A percentile compares a stretch with the other conserved stretches of the same genome.
Conservation (phyloP, 2,113 vertebrate species). For the Lethenteron reissneri region DNA sequence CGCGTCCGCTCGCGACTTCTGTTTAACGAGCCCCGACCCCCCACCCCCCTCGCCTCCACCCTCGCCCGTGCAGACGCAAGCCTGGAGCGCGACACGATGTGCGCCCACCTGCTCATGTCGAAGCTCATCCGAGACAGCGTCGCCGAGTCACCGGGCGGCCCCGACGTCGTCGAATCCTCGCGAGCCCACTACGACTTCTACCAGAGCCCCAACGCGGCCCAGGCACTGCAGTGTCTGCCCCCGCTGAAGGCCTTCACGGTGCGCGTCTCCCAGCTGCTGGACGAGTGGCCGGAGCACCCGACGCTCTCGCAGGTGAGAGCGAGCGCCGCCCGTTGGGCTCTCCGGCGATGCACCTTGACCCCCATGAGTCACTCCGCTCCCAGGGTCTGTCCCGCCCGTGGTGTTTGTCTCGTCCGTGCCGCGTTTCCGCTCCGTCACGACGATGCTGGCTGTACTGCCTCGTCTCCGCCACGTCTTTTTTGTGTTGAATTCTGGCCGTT, state of each 20-base stretch:
- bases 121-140: not conserved
- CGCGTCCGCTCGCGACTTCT: too few relatives aligned
- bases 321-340: not conserved
- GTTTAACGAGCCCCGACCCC: too few relatives aligned
- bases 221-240: constrained; percentile 48
- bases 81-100: not conserved
- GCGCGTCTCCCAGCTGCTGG: constrained; percentile 35
- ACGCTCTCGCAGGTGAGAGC: constrained; percentile 54
- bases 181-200: constrained; percentile 78
- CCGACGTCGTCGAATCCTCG: not conserved
- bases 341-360: too few relatives aligned
- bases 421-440: too few relatives aligned
- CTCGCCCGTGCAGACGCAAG: not conserved
- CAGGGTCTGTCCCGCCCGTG: too few relatives aligned
- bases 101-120: constrained; percentile 5
- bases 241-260: constrained; percentile 37
- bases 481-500: too few relatives aligned
- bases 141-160: not conserved
- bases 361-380: too few relatives aligned
- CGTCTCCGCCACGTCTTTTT: too few relatives aligned
- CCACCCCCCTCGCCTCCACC: too few relatives aligned
- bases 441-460: too few relatives aligned
- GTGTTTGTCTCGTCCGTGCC: too few relatives aligned
- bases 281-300: constrained; percentile 82
- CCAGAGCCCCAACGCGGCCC: constrained; percentile 54